These are phyloP conservation scores for Lemur catta DNA, from an alignment of 2,797 vertebrate species.

Conservation along the genomic window DNA sequence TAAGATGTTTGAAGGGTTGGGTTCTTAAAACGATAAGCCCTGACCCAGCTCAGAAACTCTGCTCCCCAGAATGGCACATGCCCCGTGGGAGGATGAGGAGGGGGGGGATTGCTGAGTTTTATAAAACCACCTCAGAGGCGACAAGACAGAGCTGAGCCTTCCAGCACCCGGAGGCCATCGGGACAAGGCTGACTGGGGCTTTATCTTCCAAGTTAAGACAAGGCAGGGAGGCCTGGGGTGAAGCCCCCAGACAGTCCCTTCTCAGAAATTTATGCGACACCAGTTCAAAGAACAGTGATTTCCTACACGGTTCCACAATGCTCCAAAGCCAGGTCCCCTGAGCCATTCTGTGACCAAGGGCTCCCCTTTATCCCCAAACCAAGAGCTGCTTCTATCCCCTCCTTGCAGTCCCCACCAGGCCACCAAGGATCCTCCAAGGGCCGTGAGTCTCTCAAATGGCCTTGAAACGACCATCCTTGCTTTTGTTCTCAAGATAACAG, in stretches of 20 bases:
- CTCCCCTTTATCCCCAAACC: slow-evolving; percentile 80
- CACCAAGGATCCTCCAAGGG: neutral
- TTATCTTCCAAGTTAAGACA: neutral
- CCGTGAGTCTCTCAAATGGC: neutral
- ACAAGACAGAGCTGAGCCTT: neutral
- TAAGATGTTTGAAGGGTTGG: neutral
- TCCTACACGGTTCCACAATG: neutral
- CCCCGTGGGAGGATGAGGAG: neutral
- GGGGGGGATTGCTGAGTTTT: neutral
- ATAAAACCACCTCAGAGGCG: neutral
- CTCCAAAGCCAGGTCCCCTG: neutral
- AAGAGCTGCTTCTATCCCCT: slow-evolving; percentile 44
- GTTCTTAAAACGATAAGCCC: neutral
- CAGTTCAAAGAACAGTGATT: neutral
- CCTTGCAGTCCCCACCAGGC: neutral
- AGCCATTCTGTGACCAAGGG: slow-evolving; percentile 54
- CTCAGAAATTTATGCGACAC: neutral
- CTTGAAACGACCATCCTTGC: neutral
- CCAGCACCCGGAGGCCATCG: neutral
- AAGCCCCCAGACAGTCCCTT: neutral
- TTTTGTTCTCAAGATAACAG: slow-evolving; percentile 47
- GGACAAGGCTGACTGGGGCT: neutral
- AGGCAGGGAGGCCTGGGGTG: neutral
- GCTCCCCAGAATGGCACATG: neutral
- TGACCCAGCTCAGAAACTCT: neutral